Base-by-base conservation (phyloP, 2,113 vertebrate genomes). In the Trematomus loennbergii region DNA sequence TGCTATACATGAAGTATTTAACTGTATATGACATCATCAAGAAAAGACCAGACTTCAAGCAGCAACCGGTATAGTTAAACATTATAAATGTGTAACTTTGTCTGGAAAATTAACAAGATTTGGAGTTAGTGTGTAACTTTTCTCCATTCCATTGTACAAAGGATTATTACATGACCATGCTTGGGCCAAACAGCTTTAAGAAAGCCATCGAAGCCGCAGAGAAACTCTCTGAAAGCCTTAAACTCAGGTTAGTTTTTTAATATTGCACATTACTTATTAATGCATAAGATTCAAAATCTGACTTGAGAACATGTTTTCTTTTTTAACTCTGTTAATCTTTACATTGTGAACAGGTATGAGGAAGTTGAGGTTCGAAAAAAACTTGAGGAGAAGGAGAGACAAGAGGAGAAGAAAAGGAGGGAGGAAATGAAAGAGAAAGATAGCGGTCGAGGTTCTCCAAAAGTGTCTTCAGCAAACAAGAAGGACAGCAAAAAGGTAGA, bases 171-270 rank as follows among this genome's bases (percentile, higher is more conserved):
- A 92, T 96, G 93, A 97, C 97, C 60, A 90, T 99, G 88, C 96
- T 99, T 70, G 97, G 98, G 61, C 94, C 95, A 83, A 93, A 90
- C 82, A 98, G 96, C 92, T 95, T 99, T 85, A 97, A 96, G 94
- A 99, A 98, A 94, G 96, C 98, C 82, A 90, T 99, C 20, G 98
- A 99, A 94, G 98, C 99, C 95, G 97, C 98, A 0, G 98, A 99
- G 94, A 97, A 96, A 91, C 96, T 99, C 25, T 97, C 98, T 60
- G 97, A 97, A 86, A 99, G 98, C 93, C 96, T 99, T 91, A 99
- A 99, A 94, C 96, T 98, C 90, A 93, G 95, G 95, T 95, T 20
- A 76, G 63, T 57, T 62, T 6, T 12, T 55, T 52, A 61, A 49
- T 53, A 60, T 50, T 43, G 12, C 52, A 12, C 13, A 22, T 16